Evolutionary conservation across 2,797 vertebrate genomes (phyloP).

Genomic region (Aeoliscus strigatus): DNA sequence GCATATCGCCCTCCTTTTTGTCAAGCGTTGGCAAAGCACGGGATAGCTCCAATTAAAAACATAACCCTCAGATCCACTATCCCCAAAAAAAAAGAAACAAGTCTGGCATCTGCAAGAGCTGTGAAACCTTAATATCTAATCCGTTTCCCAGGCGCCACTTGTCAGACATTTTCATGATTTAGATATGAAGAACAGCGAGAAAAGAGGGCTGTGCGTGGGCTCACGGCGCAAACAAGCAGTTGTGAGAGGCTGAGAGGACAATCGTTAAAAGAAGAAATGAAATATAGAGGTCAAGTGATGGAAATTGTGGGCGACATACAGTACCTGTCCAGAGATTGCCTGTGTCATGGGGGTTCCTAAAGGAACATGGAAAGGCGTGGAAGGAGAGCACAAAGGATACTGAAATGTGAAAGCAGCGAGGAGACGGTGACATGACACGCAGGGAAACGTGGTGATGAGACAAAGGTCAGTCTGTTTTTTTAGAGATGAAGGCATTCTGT

Average conservation of each 20-base stretch:
- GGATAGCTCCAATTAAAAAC: conserved; percentile 61
- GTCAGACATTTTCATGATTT: conserved; percentile 54
- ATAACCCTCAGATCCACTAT: conserved; percentile 46
- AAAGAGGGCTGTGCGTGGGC: conserved; percentile 3
- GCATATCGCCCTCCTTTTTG: conserved; percentile 28
- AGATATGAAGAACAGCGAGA: conserved; percentile 23
- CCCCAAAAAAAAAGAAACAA: conserved; percentile 13
- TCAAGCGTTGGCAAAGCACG: conserved; percentile 28
- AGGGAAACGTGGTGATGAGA: conserved; percentile 6
- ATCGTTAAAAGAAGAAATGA: conserved; percentile 24
- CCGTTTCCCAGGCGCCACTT: conserved; percentile 33
- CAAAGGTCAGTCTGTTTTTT: conserved; percentile 4
- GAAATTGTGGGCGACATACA: conserved; percentile 7
- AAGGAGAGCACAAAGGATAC: conserved; percentile 5
- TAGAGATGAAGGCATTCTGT: conserved; percentile 6
- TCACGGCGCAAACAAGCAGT: conserved; percentile 8
- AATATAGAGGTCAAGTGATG: conserved; percentile 1
- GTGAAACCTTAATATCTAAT: conserved; percentile 31
- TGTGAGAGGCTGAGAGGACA: conserved; percentile 17
- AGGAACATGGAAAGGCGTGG: conserved; percentile 3
- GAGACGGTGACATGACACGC: neutral
- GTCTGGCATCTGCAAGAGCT: conserved; percentile 20
- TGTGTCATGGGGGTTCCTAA: conserved; percentile 9
- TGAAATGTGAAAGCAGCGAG: conserved; percentile 1
- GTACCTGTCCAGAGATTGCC: conserved; percentile 11